A percentile compares a stretch with the other conserved stretches of the same genome.
phyloP scores from a whole-genome alignment of 2,797 vertebrate species.

The Takifugu rubripes region DNA sequence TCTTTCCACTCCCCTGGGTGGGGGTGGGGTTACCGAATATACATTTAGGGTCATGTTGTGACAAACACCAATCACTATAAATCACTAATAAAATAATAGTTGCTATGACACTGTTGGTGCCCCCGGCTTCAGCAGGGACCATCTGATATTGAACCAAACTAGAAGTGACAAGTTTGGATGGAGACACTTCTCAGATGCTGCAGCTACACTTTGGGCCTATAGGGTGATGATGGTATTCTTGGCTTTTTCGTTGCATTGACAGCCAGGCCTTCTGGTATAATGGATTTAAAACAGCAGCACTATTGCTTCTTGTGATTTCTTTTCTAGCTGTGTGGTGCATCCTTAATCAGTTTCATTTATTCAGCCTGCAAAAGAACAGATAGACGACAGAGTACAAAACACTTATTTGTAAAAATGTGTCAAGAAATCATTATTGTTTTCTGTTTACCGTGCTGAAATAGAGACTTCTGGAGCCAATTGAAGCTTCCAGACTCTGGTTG shows the following conservation, averaged over 20 bases:
- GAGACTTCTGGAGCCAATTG: not conserved
- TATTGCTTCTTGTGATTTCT: not conserved
- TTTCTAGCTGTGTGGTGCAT: not conserved
- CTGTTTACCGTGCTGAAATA: too few relatives aligned
- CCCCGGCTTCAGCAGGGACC: conserved; percentile 31
- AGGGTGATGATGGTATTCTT: conserved; percentile 13
- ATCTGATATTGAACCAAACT: conserved; percentile 62
- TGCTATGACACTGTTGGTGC: conserved; percentile 40
- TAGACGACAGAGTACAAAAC: too few relatives aligned
- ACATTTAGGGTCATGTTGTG: conserved; percentile 25
- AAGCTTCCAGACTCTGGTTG: not conserved
- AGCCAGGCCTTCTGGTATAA: conserved; percentile 12
- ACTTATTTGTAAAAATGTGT: too few relatives aligned
- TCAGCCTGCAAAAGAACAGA: too few relatives aligned
- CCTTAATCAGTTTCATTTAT: too few relatives aligned
- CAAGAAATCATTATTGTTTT: too few relatives aligned
- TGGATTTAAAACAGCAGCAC: not conserved
- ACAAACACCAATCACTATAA: conserved; percentile 50
- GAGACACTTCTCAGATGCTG: conserved; percentile 41
- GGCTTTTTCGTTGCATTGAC: conserved; percentile 31
- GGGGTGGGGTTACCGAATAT: not conserved
- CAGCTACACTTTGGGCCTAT: conserved; percentile 30
- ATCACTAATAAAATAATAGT: conserved; percentile 56
- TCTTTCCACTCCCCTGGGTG: conserved; percentile 4
- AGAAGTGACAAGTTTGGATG: conserved; percentile 65